Conservation (phyloP, 2,888 invertebrate genomes). For the Calephelis perditalis region DNA sequence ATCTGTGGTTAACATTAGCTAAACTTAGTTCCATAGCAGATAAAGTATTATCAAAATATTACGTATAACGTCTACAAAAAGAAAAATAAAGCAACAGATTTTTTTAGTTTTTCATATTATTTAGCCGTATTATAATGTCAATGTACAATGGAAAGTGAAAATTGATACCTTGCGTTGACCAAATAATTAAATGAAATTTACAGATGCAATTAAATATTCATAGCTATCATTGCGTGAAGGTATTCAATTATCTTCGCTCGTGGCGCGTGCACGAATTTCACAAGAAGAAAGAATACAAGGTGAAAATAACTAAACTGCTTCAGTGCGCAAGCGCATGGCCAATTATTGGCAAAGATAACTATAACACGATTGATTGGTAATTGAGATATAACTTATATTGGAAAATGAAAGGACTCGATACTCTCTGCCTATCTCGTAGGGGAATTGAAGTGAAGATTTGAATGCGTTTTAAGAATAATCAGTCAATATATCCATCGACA, state of each 20-base stretch:
- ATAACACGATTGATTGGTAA: constrained; percentile 1
- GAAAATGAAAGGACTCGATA: too few relatives aligned
- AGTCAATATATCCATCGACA: too few relatives aligned
- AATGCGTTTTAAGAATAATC: too few relatives aligned
- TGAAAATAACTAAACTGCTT: constrained; percentile 64
- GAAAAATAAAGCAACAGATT: too few relatives aligned
- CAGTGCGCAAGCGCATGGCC: constrained; percentile 41
- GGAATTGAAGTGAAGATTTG: too few relatives aligned
- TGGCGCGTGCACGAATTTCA: constrained; percentile 64
- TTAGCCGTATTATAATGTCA: not conserved
- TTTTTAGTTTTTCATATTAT: too few relatives aligned
- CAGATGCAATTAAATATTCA: constrained; percentile 49
- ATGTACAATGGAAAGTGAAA: constrained; percentile 10
- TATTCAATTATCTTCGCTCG: constrained; percentile 56
- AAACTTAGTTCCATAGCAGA: too few relatives aligned
- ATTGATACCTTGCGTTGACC: constrained; percentile 19
- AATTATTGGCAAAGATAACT: constrained; percentile 8
- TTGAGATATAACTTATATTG: too few relatives aligned
- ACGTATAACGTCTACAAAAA: too few relatives aligned
- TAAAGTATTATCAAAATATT: too few relatives aligned
- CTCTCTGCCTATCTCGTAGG: too few relatives aligned
- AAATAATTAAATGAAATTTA: constrained; percentile 28
- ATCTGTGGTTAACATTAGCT: too few relatives aligned
- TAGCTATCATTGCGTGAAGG: constrained; percentile 64
- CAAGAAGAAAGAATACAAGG: constrained; percentile 64